Conservation (phyloP, 1,140 invertebrate species). For the Dendroctonus valens region DNA sequence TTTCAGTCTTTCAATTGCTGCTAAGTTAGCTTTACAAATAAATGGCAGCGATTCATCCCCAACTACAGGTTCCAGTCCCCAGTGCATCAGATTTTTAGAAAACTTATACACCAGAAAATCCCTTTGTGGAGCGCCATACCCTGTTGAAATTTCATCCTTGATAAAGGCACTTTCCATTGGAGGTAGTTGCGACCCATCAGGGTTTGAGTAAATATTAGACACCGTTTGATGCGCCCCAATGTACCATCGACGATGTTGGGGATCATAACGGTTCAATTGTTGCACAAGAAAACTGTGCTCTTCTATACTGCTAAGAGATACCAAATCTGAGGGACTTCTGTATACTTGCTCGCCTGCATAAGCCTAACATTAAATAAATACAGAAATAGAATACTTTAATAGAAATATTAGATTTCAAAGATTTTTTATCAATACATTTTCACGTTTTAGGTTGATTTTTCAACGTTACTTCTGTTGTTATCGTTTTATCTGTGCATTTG, state of each 20-base stretch:
- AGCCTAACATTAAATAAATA: constrained; percentile 37
- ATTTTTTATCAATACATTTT: neutral
- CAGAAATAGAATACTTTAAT: constrained; percentile 17
- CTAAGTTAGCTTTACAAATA: constrained; percentile 82
- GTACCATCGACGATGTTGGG: constrained; percentile 84
- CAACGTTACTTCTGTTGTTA: too few species aligned
- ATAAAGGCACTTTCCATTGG: constrained; percentile 84
- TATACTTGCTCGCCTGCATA: constrained; percentile 54
- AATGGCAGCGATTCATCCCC: constrained; percentile 75
- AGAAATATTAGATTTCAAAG: neutral
- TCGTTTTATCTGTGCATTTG: neutral
- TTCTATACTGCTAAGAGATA: constrained; percentile 76
- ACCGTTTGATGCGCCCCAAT: constrained; percentile 72
- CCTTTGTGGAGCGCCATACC: constrained; percentile 49
- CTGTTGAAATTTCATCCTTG: constrained; percentile 40
- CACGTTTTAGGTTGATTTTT: too few species aligned
- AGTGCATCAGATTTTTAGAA: constrained; percentile 68
- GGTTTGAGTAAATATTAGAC: constrained; percentile 79
- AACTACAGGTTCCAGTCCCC: constrained; percentile 80
- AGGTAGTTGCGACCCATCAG: constrained; percentile 72
- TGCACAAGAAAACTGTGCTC: constrained; percentile 84
- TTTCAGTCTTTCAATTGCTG: constrained; percentile 63
- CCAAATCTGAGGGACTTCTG: constrained; percentile 75
- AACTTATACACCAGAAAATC: constrained; percentile 68
- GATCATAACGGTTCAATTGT: constrained; percentile 76